These are phyloP conservation scores for Trididemnum nubilum DNA, from an alignment of 23 tunicate species.

Conservation along the genomic window DNA sequence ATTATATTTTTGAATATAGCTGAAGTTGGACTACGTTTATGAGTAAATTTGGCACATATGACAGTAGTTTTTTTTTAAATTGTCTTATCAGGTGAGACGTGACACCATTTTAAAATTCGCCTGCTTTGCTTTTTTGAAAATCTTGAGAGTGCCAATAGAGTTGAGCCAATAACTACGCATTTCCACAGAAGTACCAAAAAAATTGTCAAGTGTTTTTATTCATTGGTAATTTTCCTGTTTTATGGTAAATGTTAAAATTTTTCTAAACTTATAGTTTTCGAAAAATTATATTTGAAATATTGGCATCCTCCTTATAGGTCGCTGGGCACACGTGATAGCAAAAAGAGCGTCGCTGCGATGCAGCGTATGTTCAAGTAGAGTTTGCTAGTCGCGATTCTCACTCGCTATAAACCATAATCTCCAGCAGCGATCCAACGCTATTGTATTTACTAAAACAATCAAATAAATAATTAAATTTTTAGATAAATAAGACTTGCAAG, in stretches of 20 bases:
- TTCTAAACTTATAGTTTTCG: neutral
- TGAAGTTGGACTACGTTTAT: no score
- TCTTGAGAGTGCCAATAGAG: neutral
- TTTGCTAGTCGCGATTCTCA: neutral
- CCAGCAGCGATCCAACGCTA: neutral
- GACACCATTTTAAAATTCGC: neutral
- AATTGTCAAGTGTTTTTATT: neutral
- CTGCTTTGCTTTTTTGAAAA: neutral
- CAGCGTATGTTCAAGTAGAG: neutral
- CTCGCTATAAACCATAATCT: neutral
- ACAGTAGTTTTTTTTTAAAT: neutral
- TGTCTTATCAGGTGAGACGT: neutral
- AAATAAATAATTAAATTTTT: no score
- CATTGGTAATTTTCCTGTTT: neutral
- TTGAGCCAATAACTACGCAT: neutral
- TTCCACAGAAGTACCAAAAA: neutral
- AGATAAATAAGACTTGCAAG: neutral
- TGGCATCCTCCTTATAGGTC: neutral
- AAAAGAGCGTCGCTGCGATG: neutral
- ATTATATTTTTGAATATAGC: no score
- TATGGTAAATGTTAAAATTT: neutral
- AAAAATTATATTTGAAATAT: neutral
- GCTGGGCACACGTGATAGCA: neutral
- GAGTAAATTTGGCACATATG: no score
- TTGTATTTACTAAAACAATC: neutral